Evolutionary conservation across 1,140 invertebrate species (phyloP).

Genomic region (Atta colombica): DNA sequence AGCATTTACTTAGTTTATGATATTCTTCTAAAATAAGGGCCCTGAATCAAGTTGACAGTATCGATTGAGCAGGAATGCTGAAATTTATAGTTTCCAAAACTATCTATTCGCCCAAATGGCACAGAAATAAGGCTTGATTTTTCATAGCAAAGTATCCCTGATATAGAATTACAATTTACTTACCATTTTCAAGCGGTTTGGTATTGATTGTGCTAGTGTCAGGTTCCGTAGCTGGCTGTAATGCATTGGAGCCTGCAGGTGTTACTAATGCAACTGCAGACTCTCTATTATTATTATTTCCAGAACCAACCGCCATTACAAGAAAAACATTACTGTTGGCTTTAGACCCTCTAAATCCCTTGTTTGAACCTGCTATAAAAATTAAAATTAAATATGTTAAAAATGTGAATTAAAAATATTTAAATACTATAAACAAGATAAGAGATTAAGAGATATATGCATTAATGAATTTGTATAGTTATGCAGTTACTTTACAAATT

Average conservation of each 20-base stretch:
- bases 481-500: background rate
- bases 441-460: too few relatives aligned
- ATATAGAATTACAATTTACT: constrained; percentile 31
- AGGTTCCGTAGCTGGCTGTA: constrained; percentile 85
- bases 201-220: constrained; percentile 85
- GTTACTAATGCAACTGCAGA: constrained; percentile 84
- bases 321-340: constrained; percentile 85
- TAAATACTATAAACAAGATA: background rate
- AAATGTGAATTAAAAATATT: background rate
- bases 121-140: too few relatives aligned
- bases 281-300: constrained; percentile 72
- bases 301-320: constrained; percentile 82
- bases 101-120: too few relatives aligned
- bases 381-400: constrained; percentile 25
- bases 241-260: constrained; percentile 82
- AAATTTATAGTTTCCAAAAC: too few relatives aligned
- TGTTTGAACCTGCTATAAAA: constrained; percentile 83
- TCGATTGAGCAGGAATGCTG: too few relatives aligned
- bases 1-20: too few relatives aligned
- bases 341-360: constrained; percentile 85
- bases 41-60: too few relatives aligned
- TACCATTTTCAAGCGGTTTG: constrained; percentile 83
- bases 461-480: too few relatives aligned
- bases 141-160: too few relatives aligned
- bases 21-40: too few relatives aligned